phyloP scores from a whole-genome alignment of 1,140 invertebrate genomes.

The Meloidogyne exigua region DNA sequence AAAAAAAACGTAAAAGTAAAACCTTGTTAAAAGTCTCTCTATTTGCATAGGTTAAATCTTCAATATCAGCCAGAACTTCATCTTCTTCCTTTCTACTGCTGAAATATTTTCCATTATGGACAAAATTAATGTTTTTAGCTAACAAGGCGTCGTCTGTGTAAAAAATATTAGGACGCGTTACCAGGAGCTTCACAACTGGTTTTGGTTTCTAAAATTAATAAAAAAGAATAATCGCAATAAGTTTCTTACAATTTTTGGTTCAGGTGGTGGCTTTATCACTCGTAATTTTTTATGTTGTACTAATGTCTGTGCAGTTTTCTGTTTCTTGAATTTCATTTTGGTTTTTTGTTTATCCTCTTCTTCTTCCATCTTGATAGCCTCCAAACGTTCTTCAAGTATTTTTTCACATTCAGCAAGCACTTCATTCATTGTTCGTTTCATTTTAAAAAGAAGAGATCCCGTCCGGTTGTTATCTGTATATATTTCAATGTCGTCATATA shows the following conservation, averaged over 20 bases:
- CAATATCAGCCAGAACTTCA: not conserved
- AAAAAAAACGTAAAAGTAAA: not conserved
- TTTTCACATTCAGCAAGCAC: not conserved
- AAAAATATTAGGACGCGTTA: constrained; percentile 10
- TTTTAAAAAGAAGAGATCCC: constrained; percentile 14
- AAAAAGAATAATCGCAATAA: not conserved
- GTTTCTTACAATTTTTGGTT: constrained; percentile 12
- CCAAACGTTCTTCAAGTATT: constrained; percentile 6
- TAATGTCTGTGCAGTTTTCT: not conserved
- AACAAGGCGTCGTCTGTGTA: constrained; percentile 8
- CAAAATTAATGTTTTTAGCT: not conserved
- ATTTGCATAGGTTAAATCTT: not conserved
- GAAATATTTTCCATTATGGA: not conserved
- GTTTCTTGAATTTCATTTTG: not conserved
- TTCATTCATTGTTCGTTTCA: constrained; percentile 16
- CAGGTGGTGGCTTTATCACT: constrained; percentile 16
- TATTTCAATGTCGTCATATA: constrained; percentile 19
- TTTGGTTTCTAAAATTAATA: constrained; percentile 12
- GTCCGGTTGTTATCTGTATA: constrained; percentile 3
- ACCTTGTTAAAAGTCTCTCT: not conserved
- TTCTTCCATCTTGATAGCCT: constrained; percentile 13
- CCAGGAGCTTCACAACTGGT: constrained; percentile 4
- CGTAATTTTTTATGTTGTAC: constrained; percentile 15
- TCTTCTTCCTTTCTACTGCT: not conserved
- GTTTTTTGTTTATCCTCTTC: not conserved